These are phyloP conservation scores for Melanotaenia boesemani DNA, from an alignment of 2,797 vertebrate species.

Conservation along the genomic window DNA sequence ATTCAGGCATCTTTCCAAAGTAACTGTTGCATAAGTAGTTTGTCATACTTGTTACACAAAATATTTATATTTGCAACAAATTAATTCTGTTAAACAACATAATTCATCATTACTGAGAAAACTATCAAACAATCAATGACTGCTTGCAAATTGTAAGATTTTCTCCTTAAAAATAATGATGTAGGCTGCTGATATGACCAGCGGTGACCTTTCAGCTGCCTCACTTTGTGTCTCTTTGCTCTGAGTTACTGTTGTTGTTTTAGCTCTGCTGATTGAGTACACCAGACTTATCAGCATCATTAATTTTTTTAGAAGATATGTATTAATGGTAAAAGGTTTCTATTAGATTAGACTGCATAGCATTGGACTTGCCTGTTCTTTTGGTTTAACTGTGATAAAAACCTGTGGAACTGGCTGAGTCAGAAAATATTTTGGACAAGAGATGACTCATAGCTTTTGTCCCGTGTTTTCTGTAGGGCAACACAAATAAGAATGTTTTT, in stretches of 20 bases:
- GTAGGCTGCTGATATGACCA: background rate
- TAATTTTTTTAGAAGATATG: background rate
- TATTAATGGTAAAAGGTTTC: constrained; percentile 17
- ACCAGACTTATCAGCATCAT: background rate
- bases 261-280: background rate
- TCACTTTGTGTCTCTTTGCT: background rate
- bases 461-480: constrained; percentile 17
- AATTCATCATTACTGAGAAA: background rate
- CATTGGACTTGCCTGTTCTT: background rate
- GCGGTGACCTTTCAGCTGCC: background rate
- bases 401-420: constrained; percentile 16
- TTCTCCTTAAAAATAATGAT: background rate
- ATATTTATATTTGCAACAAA: background rate
- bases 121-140: background rate
- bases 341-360: constrained; percentile 4
- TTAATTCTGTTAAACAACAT: background rate
- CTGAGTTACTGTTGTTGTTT: background rate
- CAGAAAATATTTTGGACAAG: constrained; percentile 13
- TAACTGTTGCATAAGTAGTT: too few species aligned
- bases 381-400: constrained; percentile 20
- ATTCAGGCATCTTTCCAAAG: too few species aligned
- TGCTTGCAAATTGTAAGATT: background rate
- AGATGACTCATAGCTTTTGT: constrained; percentile 32
- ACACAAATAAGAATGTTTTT: constrained; percentile 44
- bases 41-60: background rate